Evolutionary conservation across 35 echinoderm and acorn worm genomes (phyloP), one percentile per base, ranked within the genome.

Genomic region (Antedon bifida): DNA sequence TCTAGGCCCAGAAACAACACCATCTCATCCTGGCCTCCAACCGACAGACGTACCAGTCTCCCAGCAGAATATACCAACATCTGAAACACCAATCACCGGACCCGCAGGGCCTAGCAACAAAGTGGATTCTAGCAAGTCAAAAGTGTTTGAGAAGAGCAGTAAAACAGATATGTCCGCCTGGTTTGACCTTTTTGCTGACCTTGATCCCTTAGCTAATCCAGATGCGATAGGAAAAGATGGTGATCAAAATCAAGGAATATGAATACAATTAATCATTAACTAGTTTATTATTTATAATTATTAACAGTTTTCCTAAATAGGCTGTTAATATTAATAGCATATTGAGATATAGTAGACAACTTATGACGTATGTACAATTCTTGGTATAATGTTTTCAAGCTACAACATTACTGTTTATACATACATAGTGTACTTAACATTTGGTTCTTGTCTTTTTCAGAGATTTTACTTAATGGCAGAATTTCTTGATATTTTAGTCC

Each of bases 151-250:
- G 83, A 89, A 97, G 42, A 89, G 87, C 12, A 80, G 78, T 39
- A 99, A 99, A 86, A 16, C 91, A 0, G 95, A 99, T 46, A 99
- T 99, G 95, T 92, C 95, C 23, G 91, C 95, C 7, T 99, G 95
- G 95, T 99, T 99, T 73, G 92, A 93, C 76, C 85, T 99, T 38
- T 99, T 99, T 84, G 95, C 95, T 35, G 95, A 99, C 83, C 79
- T 99, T 5, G 95, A 99, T 82, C 95, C 95, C 0, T 80, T 99
- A 0, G 87, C 91, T 23, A 99, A 99, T 77, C 95, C 95, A 11
- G 95, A 99, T 84, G 91, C 84, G 19, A 75, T 99, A 30, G 95
- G 95, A 38, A 75, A 90, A 35, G 85, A 99, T 33, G 91, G 36
- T 36, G 78, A 38, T 26, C 23, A 80, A 26, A 64, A 64, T 26